Percentiles rank a stretch among this genome's conserved stretches.
These are phyloP conservation scores for Eubucco bourcierii DNA, from an alignment of 2,113 vertebrate species.

Conservation along the genomic window DNA sequence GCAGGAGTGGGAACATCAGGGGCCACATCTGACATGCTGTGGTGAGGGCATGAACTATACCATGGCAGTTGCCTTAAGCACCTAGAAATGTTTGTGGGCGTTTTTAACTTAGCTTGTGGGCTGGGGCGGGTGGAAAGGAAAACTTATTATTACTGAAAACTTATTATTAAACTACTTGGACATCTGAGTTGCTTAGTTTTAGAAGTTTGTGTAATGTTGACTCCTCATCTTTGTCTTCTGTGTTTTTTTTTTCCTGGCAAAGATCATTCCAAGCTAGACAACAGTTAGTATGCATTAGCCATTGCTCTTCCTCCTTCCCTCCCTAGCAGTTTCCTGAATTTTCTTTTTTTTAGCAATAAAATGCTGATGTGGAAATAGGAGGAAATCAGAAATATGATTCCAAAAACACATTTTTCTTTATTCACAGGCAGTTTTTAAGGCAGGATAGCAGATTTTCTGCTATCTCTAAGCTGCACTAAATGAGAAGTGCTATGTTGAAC, in stretches of 20 bases:
- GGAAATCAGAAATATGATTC: neutral
- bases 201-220: neutral
- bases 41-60: neutral
- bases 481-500: neutral
- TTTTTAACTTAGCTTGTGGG: neutral
- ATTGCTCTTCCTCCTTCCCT: neutral
- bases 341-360: neutral
- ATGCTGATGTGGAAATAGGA: neutral
- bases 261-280: neutral
- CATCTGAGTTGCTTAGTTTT: neutral
- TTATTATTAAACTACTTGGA: neutral
- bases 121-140: neutral
- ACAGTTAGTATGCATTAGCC: too few relatives aligned
- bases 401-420: neutral
- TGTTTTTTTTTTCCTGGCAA: neutral
- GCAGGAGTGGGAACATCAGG: neutral
- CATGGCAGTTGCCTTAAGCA: neutral
- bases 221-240: neutral
- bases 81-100: neutral
- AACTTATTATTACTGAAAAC: too few relatives aligned
- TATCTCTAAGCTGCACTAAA: neutral
- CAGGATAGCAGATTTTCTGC: neutral
- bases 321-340: neutral
- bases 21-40: neutral
- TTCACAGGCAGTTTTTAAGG: neutral